Percentiles rank a stretch among this genome's conserved stretches.
These are phyloP conservation scores for Panonychus citri DNA, from an alignment of 1,140 invertebrate species.

Conservation along the genomic window DNA sequence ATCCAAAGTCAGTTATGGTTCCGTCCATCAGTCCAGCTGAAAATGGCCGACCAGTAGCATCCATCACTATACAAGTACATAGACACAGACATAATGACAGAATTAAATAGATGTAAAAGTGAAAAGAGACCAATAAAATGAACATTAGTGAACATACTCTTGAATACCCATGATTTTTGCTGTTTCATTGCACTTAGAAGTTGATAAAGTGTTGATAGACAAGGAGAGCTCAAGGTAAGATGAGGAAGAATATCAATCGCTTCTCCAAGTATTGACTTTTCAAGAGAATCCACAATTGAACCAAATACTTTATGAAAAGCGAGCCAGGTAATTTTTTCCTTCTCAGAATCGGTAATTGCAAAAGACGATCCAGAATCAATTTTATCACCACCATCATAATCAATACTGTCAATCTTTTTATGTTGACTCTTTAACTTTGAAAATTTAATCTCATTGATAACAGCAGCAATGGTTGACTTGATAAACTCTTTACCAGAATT, in stretches of 20 bases:
- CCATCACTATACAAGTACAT: conserved; percentile 8
- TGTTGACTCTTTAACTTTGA: background rate
- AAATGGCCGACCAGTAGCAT: conserved; percentile 10
- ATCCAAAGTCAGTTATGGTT: conserved; percentile 12
- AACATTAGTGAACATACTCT: background rate
- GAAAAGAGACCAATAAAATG: too few relatives aligned
- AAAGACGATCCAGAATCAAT: too few relatives aligned
- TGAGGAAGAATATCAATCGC: background rate
- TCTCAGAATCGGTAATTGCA: too few relatives aligned
- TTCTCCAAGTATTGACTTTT: background rate
- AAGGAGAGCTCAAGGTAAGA: background rate
- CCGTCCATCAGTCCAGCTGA: conserved; percentile 11
- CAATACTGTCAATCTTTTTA: too few relatives aligned
- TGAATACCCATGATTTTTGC: background rate
- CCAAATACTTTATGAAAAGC: background rate
- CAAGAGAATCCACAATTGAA: background rate
- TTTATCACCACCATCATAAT: too few relatives aligned
- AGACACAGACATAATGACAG: background rate
- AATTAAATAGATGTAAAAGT: too few relatives aligned
- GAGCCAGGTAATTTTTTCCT: background rate
- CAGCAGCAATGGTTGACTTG: background rate
- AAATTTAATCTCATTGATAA: background rate
- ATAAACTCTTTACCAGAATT: background rate
- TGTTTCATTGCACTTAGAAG: background rate
- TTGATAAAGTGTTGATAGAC: background rate